Percentiles rank a stretch among this genome's conserved stretches.
These are phyloP conservation scores for Pelecanoides urinatrix DNA, from an alignment of 2,113 vertebrate genomes.

Conservation along the genomic window DNA sequence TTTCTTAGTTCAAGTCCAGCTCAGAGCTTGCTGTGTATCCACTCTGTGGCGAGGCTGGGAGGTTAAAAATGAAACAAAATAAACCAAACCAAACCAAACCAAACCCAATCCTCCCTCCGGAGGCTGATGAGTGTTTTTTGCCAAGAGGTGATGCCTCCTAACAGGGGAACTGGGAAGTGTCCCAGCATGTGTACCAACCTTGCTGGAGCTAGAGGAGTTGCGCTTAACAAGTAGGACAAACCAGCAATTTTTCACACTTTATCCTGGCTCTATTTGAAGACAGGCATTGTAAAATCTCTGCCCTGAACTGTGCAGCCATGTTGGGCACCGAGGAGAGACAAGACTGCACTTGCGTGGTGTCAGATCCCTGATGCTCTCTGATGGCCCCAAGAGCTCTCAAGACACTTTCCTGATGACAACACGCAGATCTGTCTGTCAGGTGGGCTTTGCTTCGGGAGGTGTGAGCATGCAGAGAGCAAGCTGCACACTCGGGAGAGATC, in stretches of 20 bases:
- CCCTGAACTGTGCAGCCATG: background rate
- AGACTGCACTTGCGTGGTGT: accelerated
- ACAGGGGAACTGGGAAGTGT: background rate
- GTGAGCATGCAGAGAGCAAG: background rate
- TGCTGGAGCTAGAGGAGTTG: background rate
- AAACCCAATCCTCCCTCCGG: background rate
- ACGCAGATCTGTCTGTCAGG: background rate
- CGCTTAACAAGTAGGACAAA: background rate
- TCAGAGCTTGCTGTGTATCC: background rate
- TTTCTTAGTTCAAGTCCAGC: background rate
- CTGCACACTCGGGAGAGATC: background rate
- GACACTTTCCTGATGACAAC: background rate
- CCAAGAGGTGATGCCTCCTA: background rate
- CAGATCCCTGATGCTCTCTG: background rate
- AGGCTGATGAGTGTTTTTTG: background rate
- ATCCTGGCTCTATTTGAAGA: background rate
- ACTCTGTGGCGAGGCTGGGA: background rate
- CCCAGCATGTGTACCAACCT: background rate
- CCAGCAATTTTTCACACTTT: background rate
- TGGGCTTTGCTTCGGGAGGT: background rate
- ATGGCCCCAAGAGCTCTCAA: background rate
- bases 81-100: background rate
- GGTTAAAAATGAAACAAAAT: background rate
- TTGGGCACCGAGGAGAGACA: accelerated
- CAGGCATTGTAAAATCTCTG: background rate